Percentiles rank a stretch among this genome's conserved stretches.
phyloP scores from a whole-genome alignment of 2,113 vertebrate genomes.

The Trematomus loennbergii region DNA sequence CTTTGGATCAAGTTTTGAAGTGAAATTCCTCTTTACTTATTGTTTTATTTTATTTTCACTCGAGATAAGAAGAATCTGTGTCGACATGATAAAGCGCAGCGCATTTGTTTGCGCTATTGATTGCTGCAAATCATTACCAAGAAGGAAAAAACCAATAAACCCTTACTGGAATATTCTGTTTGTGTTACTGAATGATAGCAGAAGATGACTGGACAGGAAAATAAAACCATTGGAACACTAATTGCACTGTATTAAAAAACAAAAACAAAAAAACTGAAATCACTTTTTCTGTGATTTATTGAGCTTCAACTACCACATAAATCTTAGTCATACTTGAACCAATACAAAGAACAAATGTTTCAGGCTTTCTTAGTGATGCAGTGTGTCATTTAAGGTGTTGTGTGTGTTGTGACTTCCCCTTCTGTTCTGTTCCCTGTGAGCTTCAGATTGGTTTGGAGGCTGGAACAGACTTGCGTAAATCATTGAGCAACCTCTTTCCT shows the following conservation, averaged over 20 bases:
- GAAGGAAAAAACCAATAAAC: conserved; percentile 41
- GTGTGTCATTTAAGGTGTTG: not conserved
- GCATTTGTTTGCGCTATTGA: conserved; percentile 64
- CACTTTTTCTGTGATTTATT: not conserved
- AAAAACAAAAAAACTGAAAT: not conserved
- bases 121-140: conserved; percentile 64
- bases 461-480: conserved; percentile 49
- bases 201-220: not conserved
- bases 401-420: conserved; percentile 10
- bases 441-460: conserved; percentile 26
- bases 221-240: not conserved
- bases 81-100: not conserved
- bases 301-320: not conserved
- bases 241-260: not conserved
- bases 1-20: not conserved
- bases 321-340: not conserved
- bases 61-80: not conserved
- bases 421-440: not conserved
- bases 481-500: conserved; percentile 52
- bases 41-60: not conserved
- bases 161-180: conserved; percentile 44
- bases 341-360: not conserved
- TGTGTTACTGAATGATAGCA: not conserved
- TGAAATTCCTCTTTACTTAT: not conserved
- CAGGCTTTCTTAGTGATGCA: not conserved